These are phyloP conservation scores for Trichogramma dendrolimi DNA, from an alignment of 2,888 invertebrate species.

Conservation along the genomic window DNA sequence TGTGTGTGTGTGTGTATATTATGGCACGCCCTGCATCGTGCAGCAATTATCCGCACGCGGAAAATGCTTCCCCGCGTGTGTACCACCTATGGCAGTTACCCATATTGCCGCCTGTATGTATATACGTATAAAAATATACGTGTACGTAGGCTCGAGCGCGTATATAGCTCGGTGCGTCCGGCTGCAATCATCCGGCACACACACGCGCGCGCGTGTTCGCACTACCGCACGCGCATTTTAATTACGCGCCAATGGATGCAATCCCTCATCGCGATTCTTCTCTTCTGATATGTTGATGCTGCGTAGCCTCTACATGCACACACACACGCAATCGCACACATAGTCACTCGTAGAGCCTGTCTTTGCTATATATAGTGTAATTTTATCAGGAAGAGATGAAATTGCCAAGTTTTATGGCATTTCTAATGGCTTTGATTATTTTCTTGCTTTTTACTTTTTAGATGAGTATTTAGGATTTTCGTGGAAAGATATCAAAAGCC, in stretches of 20 bases:
- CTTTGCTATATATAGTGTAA: no score
- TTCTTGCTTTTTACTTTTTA: no score
- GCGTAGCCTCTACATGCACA: background rate
- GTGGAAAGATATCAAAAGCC: no score
- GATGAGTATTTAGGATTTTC: no score
- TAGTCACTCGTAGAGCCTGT: slow-evolving; percentile 3
- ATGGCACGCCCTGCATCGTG: slow-evolving; percentile 27
- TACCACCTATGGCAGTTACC: background rate
- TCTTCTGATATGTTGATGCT: background rate
- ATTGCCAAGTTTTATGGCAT: no score
- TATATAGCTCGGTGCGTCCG: slow-evolving; percentile 13
- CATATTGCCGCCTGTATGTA: slow-evolving; percentile 25
- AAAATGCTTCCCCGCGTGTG: slow-evolving; percentile 20
- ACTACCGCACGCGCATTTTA: slow-evolving; percentile 31
- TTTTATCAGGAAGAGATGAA: no score
- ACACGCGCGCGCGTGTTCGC: background rate
- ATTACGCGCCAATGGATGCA: slow-evolving; percentile 19
- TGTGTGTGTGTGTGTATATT: no score
- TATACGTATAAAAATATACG: slow-evolving; percentile 1
- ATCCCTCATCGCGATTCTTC: slow-evolving; percentile 1
- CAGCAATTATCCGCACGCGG: slow-evolving; percentile 30
- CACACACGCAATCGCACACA: background rate
- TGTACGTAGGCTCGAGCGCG: slow-evolving; percentile 4
- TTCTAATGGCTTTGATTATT: no score
- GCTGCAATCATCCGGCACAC: no score